Conservation (phyloP, 1,140 invertebrate genomes). For the Neoseiulus cucumeris region DNA sequence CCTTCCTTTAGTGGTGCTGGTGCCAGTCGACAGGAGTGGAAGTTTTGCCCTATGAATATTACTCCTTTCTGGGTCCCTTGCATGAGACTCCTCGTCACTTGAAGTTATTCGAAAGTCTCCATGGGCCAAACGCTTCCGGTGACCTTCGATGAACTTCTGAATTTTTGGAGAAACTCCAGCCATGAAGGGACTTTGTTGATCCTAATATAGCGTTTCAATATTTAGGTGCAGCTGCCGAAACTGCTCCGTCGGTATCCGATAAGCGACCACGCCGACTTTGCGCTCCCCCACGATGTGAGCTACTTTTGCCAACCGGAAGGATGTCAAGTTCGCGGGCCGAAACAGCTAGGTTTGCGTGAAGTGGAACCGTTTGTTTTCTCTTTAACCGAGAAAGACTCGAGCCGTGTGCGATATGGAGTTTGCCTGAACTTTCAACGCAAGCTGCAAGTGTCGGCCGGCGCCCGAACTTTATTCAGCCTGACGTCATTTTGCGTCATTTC, state of each 20-base stretch:
- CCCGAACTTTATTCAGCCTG: conserved; percentile 33
- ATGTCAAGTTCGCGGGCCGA: conserved; percentile 64
- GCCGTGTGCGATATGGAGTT: conserved; percentile 31
- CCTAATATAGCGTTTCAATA: conserved; percentile 14
- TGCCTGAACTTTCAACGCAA: not conserved
- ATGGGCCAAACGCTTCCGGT: conserved; percentile 27
- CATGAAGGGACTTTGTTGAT: not conserved
- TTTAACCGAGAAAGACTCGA: conserved; percentile 95
- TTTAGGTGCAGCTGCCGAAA: conserved; percentile 49
- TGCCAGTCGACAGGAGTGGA: too few relatives aligned
- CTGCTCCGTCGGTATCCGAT: conserved; percentile 84
- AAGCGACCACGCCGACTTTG: conserved; percentile 88
- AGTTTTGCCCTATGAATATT: too few relatives aligned
- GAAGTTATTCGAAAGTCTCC: conserved; percentile 32
- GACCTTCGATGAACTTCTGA: not conserved
- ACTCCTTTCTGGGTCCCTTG: too few relatives aligned
- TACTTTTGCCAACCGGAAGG: conserved; percentile 99
- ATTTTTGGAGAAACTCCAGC: not conserved
- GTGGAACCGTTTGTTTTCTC: conserved; percentile 94
- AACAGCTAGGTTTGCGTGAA: conserved; percentile 59
- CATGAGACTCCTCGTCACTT: too few relatives aligned
- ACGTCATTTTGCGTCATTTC: conserved; percentile 93
- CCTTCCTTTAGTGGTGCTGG: too few relatives aligned
- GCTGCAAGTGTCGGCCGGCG: conserved; percentile 15
- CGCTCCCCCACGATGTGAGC: conserved; percentile 86